These are phyloP conservation scores for Enteromius mattozi DNA, from an alignment of 2,797 vertebrate genomes.

Conservation along the genomic window DNA sequence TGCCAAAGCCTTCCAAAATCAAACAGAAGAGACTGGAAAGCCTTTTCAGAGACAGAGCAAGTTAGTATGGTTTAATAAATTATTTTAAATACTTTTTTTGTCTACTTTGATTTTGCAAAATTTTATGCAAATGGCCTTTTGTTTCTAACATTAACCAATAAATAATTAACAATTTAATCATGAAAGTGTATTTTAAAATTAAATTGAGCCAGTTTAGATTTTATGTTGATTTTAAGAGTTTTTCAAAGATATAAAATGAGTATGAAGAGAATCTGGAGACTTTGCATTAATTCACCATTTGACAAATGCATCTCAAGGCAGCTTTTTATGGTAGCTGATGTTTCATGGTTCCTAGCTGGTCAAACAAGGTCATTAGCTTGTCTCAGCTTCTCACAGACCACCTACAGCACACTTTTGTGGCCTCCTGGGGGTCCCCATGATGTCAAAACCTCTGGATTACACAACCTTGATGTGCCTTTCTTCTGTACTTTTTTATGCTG, in stretches of 20 bases:
- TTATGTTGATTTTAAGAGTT: not conserved
- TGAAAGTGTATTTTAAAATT: not conserved
- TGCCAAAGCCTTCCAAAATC: not conserved
- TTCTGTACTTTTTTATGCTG: not conserved
- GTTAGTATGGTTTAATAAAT: not conserved
- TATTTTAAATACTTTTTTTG: not conserved
- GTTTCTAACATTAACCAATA: not conserved
- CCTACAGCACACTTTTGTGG: not conserved
- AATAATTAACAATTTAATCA: not conserved
- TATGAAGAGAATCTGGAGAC: not conserved
- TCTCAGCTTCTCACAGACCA: not conserved
- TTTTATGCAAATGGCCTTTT: not conserved
- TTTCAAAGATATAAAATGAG: not conserved
- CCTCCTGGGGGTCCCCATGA: not conserved
- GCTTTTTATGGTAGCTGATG: not conserved
- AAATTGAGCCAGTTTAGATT: not conserved
- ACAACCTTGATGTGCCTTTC: not conserved
- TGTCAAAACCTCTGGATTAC: not conserved
- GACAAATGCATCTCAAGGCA: not conserved
- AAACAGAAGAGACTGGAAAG: not conserved
- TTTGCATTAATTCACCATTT: not conserved
- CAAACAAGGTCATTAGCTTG: not conserved
- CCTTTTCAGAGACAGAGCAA: not conserved
- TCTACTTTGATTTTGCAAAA: not conserved
- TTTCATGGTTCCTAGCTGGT: not conserved